Evolutionary conservation across 2,113 vertebrate species (phyloP), one percentile per base, ranked within the genome.

Genomic region (Dicentrarchus labrax): DNA sequence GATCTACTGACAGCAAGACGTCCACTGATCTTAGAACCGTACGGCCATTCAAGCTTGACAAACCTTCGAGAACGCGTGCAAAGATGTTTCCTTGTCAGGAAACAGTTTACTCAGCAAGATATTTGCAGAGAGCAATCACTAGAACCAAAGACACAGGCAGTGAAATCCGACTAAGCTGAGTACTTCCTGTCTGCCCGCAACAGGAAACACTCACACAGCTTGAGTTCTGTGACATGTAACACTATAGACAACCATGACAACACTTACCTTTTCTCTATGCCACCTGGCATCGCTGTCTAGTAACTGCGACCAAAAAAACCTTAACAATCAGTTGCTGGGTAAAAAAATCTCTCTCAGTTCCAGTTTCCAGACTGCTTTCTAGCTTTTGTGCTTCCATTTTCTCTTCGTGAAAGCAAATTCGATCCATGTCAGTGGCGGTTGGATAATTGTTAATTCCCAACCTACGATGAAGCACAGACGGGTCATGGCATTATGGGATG

Each of bases 201-300:
- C 95, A 95, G 95, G 95, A 96, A 96, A 94, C 92, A 80, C 90
- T 94, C 85, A 50, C 89, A 79, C 90, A 90, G 89, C 89, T 87
- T 91, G 86, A 89, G 73, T 80, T 88, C 89, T 70, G 78, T 68
- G 82, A 91, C 89, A 78, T 81, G 82, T 51, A 76, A 88, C 73
- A 30, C 38, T 60, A 69, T 22, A 89, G 39, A 60, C 54, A 69
- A 82, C 43, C 51, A 11, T 66, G 59, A 81, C 61, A 77, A 54
- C 56, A 72, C 92, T 92, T 84, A 92, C 88, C 85, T 88, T 69
- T 75, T 67, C 38, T 57, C 56, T 57, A 4, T 16, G 39, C 60
- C 16, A n/a, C 82, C 64, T 70, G n/a, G 43, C 53, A 51, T 71
- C 6, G 13, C 2, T 19, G 39, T 70, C 16, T 21, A 22, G 57